Percentiles rank a stretch among this genome's conserved stretches.
Conservation (phyloP, 2,113 vertebrate species). For the Notiomystis cincta region DNA sequence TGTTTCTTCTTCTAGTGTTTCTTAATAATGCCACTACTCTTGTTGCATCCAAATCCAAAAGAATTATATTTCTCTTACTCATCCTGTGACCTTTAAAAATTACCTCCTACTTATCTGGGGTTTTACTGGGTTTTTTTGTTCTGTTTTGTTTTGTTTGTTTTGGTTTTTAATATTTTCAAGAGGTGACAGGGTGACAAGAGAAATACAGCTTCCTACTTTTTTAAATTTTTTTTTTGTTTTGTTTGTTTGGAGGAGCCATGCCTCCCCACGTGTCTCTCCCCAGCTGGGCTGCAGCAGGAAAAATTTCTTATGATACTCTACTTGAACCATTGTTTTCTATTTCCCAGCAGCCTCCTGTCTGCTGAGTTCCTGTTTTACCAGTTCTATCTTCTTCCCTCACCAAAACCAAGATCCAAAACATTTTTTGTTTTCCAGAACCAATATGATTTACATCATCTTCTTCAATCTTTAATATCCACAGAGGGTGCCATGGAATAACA, state of each 20-base stretch:
- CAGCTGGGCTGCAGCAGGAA: neutral
- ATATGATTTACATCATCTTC: neutral
- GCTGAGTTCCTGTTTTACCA: neutral
- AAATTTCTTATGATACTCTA: neutral
- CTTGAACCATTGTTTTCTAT: neutral
- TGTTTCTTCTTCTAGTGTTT: neutral
- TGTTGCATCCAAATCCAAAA: neutral
- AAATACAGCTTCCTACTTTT: neutral
- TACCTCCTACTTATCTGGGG: neutral
- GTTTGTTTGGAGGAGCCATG: neutral
- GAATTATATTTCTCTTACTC: neutral
- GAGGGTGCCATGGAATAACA: neutral
- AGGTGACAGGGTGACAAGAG: neutral
- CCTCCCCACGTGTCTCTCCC: fast-evolving
- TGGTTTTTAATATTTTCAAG: neutral
- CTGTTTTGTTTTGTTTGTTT: neutral
- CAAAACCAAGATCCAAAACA: neutral
- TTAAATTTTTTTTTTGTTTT: neutral
- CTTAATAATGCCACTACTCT: neutral
- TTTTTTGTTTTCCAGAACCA: neutral
- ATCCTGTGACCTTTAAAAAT: neutral
- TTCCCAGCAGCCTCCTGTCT: neutral
- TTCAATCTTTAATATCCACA: neutral
- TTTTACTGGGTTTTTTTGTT: neutral
- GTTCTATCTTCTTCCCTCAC: neutral